Evolutionary conservation across 2,113 vertebrate species (phyloP).

Genomic region (Ondatra zibethicus): DNA sequence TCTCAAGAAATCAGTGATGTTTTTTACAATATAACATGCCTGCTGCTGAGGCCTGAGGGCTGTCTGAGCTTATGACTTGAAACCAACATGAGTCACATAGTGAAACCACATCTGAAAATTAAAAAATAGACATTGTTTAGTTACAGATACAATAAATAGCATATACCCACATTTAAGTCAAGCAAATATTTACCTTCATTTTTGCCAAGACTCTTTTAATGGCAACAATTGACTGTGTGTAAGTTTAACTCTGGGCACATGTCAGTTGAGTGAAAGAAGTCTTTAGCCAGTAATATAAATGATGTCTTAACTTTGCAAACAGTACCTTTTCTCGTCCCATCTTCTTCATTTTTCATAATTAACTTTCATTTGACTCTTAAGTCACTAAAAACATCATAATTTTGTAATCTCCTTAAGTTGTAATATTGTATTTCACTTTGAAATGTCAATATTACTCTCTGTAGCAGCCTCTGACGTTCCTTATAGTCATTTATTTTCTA

Average conservation of each 20-base stretch:
- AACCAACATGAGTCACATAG: background rate
- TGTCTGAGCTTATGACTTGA: too few relatives aligned
- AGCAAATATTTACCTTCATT: background rate
- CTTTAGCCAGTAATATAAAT: background rate
- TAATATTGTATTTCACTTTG: slow-evolving; percentile 32
- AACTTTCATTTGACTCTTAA: background rate
- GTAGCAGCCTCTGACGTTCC: background rate
- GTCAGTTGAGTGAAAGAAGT: background rate
- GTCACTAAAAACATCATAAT: background rate
- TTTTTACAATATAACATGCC: background rate
- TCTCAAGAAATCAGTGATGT: background rate
- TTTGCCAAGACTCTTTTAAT: background rate
- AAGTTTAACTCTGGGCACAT: background rate
- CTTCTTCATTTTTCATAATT: background rate
- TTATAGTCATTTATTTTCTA: background rate
- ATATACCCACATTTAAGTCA: background rate
- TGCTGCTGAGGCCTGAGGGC: background rate
- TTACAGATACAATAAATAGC: background rate
- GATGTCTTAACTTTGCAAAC: background rate
- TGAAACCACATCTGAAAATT: background rate
- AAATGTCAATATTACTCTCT: background rate
- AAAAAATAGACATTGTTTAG: background rate
- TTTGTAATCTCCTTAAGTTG: background rate
- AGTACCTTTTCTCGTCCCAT: background rate
- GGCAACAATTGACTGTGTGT: background rate